Percentiles rank a stretch among this genome's conserved stretches.
Conservation (phyloP, 2,113 vertebrate species). For the Lathamus discolor region DNA sequence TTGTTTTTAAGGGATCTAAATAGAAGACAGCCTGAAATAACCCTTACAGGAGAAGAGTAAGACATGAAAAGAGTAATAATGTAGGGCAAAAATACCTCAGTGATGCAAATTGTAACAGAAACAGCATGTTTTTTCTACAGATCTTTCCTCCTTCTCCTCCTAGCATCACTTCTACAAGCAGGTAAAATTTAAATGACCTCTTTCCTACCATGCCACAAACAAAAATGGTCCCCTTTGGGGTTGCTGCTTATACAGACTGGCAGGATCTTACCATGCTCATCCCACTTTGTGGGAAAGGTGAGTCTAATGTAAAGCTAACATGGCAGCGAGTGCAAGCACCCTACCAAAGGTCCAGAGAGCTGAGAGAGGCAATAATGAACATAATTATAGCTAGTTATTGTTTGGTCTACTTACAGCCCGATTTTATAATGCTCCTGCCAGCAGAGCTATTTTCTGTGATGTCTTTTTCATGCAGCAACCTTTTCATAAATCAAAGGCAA, state of each 20-base stretch:
- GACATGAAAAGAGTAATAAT: neutral
- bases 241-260: neutral
- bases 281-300: neutral
- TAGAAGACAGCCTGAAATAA: neutral
- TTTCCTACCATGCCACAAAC: neutral
- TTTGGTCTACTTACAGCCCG: conserved; percentile 38
- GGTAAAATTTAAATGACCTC: neutral
- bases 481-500: conserved; percentile 75
- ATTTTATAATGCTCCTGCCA: conserved; percentile 33
- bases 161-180: neutral
- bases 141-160: neutral
- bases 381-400: conserved; percentile 67
- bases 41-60: neutral
- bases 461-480: conserved; percentile 65
- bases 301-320: neutral
- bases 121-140: neutral
- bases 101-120: neutral
- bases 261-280: neutral
- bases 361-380: conserved; percentile 39
- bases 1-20: neutral
- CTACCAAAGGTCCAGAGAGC: neutral
- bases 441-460: conserved; percentile 57
- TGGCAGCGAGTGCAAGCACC: neutral
- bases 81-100: neutral
- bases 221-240: neutral